Evolutionary conservation across 2,888 invertebrate species (phyloP), one percentile per base, ranked within the genome.

Genomic region (Oscheius sp.): DNA sequence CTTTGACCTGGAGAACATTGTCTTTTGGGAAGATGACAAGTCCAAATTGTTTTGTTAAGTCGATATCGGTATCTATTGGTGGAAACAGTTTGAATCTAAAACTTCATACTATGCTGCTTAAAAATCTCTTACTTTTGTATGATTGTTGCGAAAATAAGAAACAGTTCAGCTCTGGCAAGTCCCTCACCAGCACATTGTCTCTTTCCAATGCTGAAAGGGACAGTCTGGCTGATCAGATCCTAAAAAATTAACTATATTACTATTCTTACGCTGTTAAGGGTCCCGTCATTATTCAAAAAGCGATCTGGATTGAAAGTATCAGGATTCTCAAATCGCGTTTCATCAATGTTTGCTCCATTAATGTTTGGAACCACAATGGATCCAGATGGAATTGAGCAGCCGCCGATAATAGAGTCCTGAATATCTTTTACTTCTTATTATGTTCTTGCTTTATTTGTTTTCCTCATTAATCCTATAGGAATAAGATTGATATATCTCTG

Each of bases 181-280:
- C 73, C 68, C 41, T 78, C 78, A 20, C 78, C 78, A 22, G 73
- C 73, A 67, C 78, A 78, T 32, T 61, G 51, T 41, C 78, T 32
- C 41, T 74, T 74, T 24, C 78, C 78, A n/a, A 75, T 49, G 45
- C 71, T 64, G 67, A 78, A 78, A 5, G 74, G 68, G 22, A 74
- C 69, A n/a, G 71, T 61, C 32, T 59, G 59, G 9, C 73, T 72
- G 0, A 78, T 32, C 2, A 67, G 36, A 9, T 72, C 64, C 75
- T 77, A 45, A 38, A 77, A 68, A 1, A n/a, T 8, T 5, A 47
- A 26, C 22, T 33, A 8, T 61, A 24, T 32, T 59, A 49, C 33
- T 17, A 9, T 22, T 38, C 38, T 6, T 8, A 74, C 74, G 56
- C 74, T 73, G 28, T 73, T 69, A 12, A 72, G 63, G 38, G 71